Evolutionary conservation across 2,113 vertebrate genomes (phyloP).

Genomic region (Thinocorus orbignyianus): DNA sequence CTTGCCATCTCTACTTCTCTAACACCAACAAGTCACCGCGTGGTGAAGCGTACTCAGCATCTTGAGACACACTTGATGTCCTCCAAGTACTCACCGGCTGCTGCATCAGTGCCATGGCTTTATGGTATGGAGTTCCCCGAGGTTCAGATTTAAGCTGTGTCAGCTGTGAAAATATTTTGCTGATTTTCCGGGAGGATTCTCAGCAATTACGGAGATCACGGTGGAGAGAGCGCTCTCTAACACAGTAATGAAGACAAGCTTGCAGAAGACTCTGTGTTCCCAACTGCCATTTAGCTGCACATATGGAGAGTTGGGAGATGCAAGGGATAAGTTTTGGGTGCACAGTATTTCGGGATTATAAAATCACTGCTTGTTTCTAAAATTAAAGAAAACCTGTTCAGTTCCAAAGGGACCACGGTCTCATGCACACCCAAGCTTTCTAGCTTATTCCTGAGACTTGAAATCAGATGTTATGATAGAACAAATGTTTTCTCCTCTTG

Average conservation of each 20-base stretch:
- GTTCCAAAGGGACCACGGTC: neutral
- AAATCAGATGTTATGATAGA: neutral
- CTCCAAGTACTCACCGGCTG: neutral
- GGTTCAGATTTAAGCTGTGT: neutral
- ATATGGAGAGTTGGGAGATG: neutral
- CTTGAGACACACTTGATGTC: fast-evolving
- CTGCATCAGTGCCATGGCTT: neutral
- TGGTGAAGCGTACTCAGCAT: neutral
- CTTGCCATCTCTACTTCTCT: neutral
- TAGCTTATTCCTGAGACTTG: neutral
- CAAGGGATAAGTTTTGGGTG: neutral
- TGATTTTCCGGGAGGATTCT: neutral
- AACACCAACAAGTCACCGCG: fast-evolving
- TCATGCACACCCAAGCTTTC: neutral
- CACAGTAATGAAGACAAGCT: neutral
- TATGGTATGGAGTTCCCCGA: neutral
- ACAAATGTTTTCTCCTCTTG: neutral
- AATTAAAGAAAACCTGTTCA: neutral
- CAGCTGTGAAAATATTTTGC: neutral
- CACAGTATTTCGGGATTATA: fast-evolving
- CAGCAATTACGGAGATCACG: neutral
- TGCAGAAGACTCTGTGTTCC: neutral
- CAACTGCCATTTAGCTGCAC: neutral
- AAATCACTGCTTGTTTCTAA: neutral
- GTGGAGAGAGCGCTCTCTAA: neutral